Evolutionary conservation across 2,888 invertebrate genomes (phyloP).

Genomic region (Synanthedon tipuliformis): DNA sequence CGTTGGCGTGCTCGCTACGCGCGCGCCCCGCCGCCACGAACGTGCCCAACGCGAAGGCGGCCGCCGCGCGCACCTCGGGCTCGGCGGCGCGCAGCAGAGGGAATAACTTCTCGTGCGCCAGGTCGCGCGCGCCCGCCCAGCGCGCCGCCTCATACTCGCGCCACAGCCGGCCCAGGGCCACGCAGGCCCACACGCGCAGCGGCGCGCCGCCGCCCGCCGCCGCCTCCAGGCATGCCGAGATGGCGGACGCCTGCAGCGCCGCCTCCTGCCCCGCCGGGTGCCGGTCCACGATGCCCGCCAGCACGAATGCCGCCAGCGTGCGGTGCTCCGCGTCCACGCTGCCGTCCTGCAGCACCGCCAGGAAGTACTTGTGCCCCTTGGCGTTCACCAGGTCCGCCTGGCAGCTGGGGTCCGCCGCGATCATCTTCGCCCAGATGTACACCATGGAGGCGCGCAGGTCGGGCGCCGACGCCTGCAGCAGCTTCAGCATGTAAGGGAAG

Average conservation of each 20-base stretch:
- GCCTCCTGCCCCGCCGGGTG: conserved; percentile 91
- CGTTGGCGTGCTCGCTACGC: conserved; percentile 92
- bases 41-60: conserved; percentile 94
- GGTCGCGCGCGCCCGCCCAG: conserved; percentile 96
- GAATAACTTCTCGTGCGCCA: conserved; percentile 95
- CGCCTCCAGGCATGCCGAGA: conserved; percentile 93
- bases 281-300: conserved; percentile 93
- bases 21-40: conserved; percentile 88
- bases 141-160: conserved; percentile 87
- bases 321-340: conserved; percentile 88
- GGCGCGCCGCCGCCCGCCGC: conserved; percentile 75
- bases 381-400: conserved; percentile 96
- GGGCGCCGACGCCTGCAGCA: conserved; percentile 93
- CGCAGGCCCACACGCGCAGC: conserved; percentile 88
- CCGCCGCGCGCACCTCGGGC: conserved; percentile 93
- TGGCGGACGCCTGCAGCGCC: conserved; percentile 84
- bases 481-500: conserved; percentile 97
- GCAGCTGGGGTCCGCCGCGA: conserved; percentile 95
- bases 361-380: conserved; percentile 93
- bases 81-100: conserved; percentile 81
- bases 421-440: conserved; percentile 99
- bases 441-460: conserved; percentile 94
- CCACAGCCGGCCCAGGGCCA: conserved; percentile 93
- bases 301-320: conserved; percentile 93
- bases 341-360: conserved; percentile 90